Conservation (phyloP, 2,888 invertebrate genomes). For the Ectropis crepuscularia region DNA sequence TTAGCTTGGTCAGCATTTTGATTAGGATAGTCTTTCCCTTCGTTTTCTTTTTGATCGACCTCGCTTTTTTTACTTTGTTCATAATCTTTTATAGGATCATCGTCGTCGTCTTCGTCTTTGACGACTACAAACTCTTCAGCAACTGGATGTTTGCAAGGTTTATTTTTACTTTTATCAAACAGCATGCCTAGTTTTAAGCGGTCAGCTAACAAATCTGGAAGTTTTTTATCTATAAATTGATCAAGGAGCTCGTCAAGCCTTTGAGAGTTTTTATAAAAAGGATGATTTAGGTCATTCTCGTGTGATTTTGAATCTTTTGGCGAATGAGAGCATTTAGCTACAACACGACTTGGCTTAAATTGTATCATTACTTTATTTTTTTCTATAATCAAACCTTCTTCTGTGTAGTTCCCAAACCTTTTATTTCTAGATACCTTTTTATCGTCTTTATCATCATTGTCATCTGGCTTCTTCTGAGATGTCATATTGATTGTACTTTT, state of each 20-base stretch:
- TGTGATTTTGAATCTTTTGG: slow-evolving; percentile 58
- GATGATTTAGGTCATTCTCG: slow-evolving; percentile 64
- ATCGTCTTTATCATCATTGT: slow-evolving; percentile 15
- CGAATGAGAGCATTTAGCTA: slow-evolving; percentile 64
- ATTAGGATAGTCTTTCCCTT: not conserved
- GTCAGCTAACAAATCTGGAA: slow-evolving; percentile 49
- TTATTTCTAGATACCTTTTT: slow-evolving; percentile 36
- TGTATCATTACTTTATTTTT: slow-evolving; percentile 60
- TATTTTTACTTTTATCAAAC: slow-evolving; percentile 42
- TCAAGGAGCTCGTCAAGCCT: slow-evolving; percentile 63
- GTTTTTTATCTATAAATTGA: slow-evolving; percentile 53
- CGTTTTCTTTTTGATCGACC: not conserved
- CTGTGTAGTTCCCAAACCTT: slow-evolving; percentile 38
- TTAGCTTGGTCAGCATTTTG: not conserved
- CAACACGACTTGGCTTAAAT: slow-evolving; percentile 53
- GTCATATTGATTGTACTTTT: slow-evolving; percentile 22
- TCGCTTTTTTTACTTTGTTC: not conserved
- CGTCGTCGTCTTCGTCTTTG: slow-evolving; percentile 6
- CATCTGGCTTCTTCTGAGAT: slow-evolving; percentile 11
- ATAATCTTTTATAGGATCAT: slow-evolving; percentile 10
- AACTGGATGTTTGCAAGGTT: slow-evolving; percentile 45
- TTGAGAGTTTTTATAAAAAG: slow-evolving; percentile 67
- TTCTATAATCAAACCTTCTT: slow-evolving; percentile 56
- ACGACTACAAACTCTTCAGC: slow-evolving; percentile 3
- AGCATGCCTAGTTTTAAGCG: slow-evolving; percentile 47